These are phyloP conservation scores for Echinops telfairi DNA, from an alignment of 2,113 vertebrate species.

Conservation along the genomic window DNA sequence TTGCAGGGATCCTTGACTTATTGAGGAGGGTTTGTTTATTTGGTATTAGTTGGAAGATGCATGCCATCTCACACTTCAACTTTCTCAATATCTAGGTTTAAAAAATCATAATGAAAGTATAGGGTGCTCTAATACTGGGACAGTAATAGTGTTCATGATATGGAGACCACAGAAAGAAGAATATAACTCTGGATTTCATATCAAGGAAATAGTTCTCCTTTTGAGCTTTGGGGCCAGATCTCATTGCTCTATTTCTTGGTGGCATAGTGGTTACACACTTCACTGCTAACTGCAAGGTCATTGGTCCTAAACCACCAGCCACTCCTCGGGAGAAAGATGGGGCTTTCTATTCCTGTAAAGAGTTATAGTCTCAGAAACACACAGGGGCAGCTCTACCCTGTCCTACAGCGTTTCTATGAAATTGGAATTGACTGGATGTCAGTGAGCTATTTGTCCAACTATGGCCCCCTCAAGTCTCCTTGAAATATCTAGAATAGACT, in stretches of 20 bases:
- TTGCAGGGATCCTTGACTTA: constrained; percentile 28
- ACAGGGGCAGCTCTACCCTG: no score
- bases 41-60: neutral
- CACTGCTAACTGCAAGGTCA: neutral
- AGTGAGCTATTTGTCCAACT: neutral
- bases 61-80: neutral
- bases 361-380: no score
- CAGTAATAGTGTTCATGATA: neutral
- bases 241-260: neutral
- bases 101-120: neutral
- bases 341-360: no score
- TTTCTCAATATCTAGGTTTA: neutral
- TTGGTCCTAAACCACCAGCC: no score
- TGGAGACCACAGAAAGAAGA: constrained; percentile 23
- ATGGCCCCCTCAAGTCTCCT: neutral
- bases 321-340: no score
- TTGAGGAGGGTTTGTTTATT: constrained; percentile 9
- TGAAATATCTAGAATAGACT: neutral
- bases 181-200: constrained; percentile 19
- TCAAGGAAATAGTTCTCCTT: neutral
- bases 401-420: no score
- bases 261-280: constrained; percentile 11
- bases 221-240: neutral
- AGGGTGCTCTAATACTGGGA: neutral
- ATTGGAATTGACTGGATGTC: no score